phyloP scores from a whole-genome alignment of 2,797 vertebrate genomes.

The Chrosomus eos region DNA sequence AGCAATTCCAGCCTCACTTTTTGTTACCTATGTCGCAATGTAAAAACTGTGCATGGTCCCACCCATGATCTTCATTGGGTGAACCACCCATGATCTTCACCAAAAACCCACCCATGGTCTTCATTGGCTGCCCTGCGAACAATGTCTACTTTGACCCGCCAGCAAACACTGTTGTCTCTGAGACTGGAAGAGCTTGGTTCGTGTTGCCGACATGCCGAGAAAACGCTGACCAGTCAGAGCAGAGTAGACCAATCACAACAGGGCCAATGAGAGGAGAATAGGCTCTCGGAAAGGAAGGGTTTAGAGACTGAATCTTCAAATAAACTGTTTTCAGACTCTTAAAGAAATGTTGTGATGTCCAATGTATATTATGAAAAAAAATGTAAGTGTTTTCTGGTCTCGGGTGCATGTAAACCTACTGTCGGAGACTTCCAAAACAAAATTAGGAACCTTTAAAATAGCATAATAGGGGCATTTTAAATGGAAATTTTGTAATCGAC shows the following conservation, averaged over 20 bases:
- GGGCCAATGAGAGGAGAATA: background rate
- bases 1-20: background rate
- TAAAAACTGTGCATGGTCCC: background rate
- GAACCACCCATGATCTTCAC: no score
- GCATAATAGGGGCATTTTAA: background rate
- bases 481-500: background rate
- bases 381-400: background rate
- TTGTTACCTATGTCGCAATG: background rate
- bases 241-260: background rate
- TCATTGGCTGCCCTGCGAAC: background rate
- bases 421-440: background rate
- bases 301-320: background rate
- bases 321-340: background rate
- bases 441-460: background rate
- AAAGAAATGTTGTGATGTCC: background rate
- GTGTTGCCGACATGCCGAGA: background rate
- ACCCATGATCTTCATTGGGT: background rate
- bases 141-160: background rate
- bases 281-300: background rate
- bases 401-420: background rate
- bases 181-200: background rate
- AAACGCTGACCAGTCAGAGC: background rate
- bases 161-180: background rate
- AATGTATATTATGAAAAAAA: background rate
- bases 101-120: background rate